Evolutionary conservation across 2,113 vertebrate genomes (phyloP).

Genomic region (Phainopepla nitens): DNA sequence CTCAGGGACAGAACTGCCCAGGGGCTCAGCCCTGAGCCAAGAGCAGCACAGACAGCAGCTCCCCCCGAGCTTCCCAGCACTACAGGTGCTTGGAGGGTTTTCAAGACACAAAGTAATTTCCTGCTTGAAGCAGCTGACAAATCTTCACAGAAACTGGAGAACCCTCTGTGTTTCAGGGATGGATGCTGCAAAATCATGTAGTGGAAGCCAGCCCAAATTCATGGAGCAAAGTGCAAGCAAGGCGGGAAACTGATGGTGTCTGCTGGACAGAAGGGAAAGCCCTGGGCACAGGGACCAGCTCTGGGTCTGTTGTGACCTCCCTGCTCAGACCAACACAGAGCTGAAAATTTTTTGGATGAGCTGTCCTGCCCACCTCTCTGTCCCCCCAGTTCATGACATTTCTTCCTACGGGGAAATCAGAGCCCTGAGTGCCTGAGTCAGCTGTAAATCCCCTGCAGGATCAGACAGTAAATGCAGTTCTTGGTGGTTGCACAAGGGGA

Average conservation of each 20-base stretch:
- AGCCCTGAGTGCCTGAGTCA: slow-evolving; percentile 20
- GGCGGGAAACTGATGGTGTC: background rate
- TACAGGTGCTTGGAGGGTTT: slow-evolving; percentile 18
- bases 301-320: background rate
- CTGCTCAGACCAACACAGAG: fast-evolving
- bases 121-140: slow-evolving; percentile 14
- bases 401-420: background rate
- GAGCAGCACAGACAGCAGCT: background rate
- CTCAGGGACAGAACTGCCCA: fast-evolving
- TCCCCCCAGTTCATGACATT: background rate
- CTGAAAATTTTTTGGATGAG: background rate
- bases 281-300: background rate
- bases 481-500: background rate
- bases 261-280: background rate
- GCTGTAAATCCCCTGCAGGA: slow-evolving; percentile 4
- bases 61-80: fast-evolving
- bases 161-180: background rate
- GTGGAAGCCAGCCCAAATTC: background rate
- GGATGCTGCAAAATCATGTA: background rate
- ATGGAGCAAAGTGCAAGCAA: fast-evolving
- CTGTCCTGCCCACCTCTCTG: fast-evolving
- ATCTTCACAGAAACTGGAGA: background rate
- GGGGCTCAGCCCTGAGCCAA: background rate
- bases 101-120: slow-evolving; percentile 19
- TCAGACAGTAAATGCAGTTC: background rate